A percentile compares a stretch with the other conserved stretches of the same genome.
Evolutionary conservation across 2,888 invertebrate species (phyloP).

Genomic region (Trichopria drosophilae): DNA sequence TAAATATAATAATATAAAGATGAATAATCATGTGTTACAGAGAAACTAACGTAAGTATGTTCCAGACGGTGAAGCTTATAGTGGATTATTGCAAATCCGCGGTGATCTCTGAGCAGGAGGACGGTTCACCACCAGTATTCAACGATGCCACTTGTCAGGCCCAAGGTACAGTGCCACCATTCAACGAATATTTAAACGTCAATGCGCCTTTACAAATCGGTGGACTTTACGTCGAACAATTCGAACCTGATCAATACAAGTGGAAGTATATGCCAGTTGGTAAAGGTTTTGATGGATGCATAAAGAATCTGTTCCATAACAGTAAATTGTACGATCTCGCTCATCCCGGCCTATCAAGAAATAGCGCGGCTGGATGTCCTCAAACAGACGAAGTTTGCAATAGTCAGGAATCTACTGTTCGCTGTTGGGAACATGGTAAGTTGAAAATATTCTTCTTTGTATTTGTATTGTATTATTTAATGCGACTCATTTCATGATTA

Average conservation of each 20-base stretch:
- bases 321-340: conserved; percentile 94
- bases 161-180: conserved; percentile 86
- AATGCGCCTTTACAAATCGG: conserved; percentile 95
- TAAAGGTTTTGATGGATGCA: conserved; percentile 93
- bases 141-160: conserved; percentile 90
- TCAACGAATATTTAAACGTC: conserved; percentile 94
- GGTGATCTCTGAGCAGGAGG: conserved; percentile 85
- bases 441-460: too few relatives aligned
- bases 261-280: conserved; percentile 91
- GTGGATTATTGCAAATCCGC: conserved; percentile 92
- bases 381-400: conserved; percentile 92
- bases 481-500: too few relatives aligned
- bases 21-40: not conserved
- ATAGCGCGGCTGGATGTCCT: conserved; percentile 87
- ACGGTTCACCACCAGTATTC: conserved; percentile 84
- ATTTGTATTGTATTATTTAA: too few relatives aligned
- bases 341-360: conserved; percentile 84
- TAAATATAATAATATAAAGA: too few relatives aligned
- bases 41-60: not conserved
- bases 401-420: conserved; percentile 79
- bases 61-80: conserved; percentile 80
- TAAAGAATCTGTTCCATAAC: conserved; percentile 93
- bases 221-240: conserved; percentile 86
- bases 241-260: conserved; percentile 84
- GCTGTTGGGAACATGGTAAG: conserved; percentile 93